phyloP scores from a whole-genome alignment of 2,888 invertebrate species.

The Melanostoma mellinum region DNA sequence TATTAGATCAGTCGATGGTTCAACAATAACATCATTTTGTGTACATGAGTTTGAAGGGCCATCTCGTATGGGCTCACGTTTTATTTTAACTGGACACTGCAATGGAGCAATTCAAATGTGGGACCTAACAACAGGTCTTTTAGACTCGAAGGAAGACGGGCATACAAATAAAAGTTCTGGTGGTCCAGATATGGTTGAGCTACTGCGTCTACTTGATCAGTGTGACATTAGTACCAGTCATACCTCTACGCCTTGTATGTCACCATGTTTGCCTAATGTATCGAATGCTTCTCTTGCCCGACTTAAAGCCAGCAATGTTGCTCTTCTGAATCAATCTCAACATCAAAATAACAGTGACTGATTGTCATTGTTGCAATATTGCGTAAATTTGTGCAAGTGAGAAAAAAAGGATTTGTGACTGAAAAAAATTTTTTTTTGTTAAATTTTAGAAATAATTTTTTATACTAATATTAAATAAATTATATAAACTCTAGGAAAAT shows the following conservation, averaged over 20 bases:
- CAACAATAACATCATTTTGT: conserved; percentile 96
- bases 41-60: conserved; percentile 99
- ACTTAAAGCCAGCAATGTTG: conserved; percentile 85
- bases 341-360: conserved; percentile 73
- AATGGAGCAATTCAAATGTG: conserved; percentile 98
- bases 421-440: conserved; percentile 51
- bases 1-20: conserved; percentile 96
- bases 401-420: conserved; percentile 8
- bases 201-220: conserved; percentile 94
- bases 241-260: conserved; percentile 88
- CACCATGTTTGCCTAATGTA: conserved; percentile 85
- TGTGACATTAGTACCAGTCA: conserved; percentile 94
- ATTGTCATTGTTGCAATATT: conserved; percentile 62
- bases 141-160: conserved; percentile 88
- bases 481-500: conserved; percentile 63
- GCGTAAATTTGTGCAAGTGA: conserved; percentile 64
- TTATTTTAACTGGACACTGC: conserved; percentile 95
- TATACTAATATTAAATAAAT: conserved; percentile 56
- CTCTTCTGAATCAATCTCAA: conserved; percentile 84
- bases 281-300: conserved; percentile 83
- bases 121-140: conserved; percentile 97
- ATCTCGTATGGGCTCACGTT: conserved; percentile 94
- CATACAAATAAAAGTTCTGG: conserved; percentile 86
- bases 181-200: conserved; percentile 96
- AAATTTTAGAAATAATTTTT: conserved; percentile 58